Percentiles rank a stretch among this genome's conserved stretches.
These are phyloP conservation scores for Mellivora capensis DNA, from an alignment of 2,113 vertebrate genomes.

Conservation along the genomic window DNA sequence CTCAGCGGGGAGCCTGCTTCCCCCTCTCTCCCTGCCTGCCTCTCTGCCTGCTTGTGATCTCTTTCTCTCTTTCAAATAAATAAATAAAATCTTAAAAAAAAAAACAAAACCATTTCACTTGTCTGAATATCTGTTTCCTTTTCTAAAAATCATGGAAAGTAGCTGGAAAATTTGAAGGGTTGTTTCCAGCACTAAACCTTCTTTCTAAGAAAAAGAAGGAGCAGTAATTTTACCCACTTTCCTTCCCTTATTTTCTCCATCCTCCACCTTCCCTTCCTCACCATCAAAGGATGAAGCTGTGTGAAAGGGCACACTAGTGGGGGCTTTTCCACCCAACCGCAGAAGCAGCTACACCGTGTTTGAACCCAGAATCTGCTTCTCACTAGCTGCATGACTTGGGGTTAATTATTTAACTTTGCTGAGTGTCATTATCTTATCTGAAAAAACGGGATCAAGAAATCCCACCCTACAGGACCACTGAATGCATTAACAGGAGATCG, in stretches of 20 bases:
- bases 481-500: neutral
- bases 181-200: neutral
- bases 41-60: no score
- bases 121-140: neutral
- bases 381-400: neutral
- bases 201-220: neutral
- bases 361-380: neutral
- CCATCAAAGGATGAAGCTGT: no score
- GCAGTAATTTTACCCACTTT: neutral
- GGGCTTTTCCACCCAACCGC: fast-evolving
- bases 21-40: no score
- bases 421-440: neutral
- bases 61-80: no score
- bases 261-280: neutral
- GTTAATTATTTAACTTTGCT: neutral
- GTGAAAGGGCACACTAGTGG: neutral
- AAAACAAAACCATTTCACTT: neutral
- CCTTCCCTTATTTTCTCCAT: neutral
- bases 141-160: neutral
- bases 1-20: no score
- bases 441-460: neutral
- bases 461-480: neutral
- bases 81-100: no score
- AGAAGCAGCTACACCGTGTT: neutral
- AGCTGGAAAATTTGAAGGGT: neutral